Evolutionary conservation across 2,888 invertebrate species (phyloP).

Genomic region (Aleiodes alternator): DNA sequence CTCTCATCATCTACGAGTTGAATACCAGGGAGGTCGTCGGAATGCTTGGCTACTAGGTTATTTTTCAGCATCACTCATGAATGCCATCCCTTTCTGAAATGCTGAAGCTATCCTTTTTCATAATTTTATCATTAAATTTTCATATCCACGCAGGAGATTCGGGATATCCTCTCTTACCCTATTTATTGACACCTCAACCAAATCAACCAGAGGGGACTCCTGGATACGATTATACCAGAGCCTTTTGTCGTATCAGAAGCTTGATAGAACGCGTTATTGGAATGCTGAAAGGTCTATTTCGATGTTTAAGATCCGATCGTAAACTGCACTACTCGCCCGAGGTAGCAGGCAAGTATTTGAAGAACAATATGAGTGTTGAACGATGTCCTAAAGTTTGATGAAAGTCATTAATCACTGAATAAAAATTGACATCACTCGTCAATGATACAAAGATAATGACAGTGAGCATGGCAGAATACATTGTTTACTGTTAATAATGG

Average conservation of each 20-base stretch:
- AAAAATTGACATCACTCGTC: no score
- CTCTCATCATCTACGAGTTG: neutral
- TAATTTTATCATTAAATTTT: slow-evolving; percentile 2
- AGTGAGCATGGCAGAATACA: no score
- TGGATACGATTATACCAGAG: slow-evolving; percentile 40
- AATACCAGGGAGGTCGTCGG: neutral
- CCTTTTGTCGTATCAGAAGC: slow-evolving; percentile 42
- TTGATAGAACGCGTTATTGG: slow-evolving; percentile 47
- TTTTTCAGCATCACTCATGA: neutral
- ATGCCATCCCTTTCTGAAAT: no score
- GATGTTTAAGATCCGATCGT: slow-evolving; percentile 52
- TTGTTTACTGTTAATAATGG: no score
- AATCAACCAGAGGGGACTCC: slow-evolving; percentile 41
- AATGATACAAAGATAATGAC: no score
- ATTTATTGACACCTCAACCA: slow-evolving; percentile 45
- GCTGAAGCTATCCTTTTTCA: neutral
- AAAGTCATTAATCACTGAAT: no score
- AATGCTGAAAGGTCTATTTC: slow-evolving; percentile 50
- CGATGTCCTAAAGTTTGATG: no score
- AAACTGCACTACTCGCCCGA: slow-evolving; percentile 50
- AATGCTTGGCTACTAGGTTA: neutral
- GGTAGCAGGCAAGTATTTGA: slow-evolving; percentile 36
- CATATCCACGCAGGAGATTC: slow-evolving; percentile 32
- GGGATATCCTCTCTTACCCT: slow-evolving; percentile 45
- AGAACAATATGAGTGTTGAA: no score